Conservation (phyloP, 2,797 vertebrate genomes). For the Cottoperca gobio region DNA sequence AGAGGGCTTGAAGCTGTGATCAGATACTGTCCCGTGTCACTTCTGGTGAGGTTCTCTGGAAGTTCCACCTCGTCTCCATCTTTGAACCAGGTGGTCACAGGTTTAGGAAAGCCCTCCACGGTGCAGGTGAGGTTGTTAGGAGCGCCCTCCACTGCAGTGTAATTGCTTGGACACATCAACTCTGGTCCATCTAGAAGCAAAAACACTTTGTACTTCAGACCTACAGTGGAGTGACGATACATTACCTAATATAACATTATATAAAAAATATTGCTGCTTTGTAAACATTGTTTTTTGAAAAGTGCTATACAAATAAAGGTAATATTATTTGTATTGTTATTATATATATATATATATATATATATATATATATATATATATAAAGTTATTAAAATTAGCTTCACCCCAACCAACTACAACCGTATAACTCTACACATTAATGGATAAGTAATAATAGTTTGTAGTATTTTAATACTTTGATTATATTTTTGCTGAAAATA, state of each 20-base stretch:
- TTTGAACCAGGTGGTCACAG: slow-evolving; percentile 52
- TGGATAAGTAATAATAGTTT: not conserved
- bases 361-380: too few relatives aligned
- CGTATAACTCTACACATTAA: not conserved
- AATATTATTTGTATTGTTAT: too few relatives aligned
- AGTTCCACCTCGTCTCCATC: slow-evolving; percentile 52
- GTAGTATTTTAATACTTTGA: not conserved
- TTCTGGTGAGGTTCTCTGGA: slow-evolving; percentile 46
- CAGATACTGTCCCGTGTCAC: slow-evolving; percentile 65
- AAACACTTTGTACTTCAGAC: slow-evolving; percentile 1
- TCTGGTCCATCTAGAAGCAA: slow-evolving; percentile 70
- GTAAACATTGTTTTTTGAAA: too few relatives aligned
- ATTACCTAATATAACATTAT: too few relatives aligned
- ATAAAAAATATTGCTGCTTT: too few relatives aligned
- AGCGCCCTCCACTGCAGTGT: slow-evolving; percentile 38
- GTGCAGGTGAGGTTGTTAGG: slow-evolving; percentile 48
- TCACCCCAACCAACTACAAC: not conserved
- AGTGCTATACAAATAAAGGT: too few relatives aligned
- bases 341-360: too few relatives aligned
- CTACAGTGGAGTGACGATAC: not conserved
- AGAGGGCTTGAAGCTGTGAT: slow-evolving; percentile 41
- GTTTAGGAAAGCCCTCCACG: slow-evolving; percentile 52
- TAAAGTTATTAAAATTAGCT: not conserved
- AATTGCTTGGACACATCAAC: slow-evolving; percentile 44
- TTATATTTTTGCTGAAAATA: not conserved